phyloP scores from a whole-genome alignment of 92 coral and sea anemone species.

The Umimayanthus kanabou region DNA sequence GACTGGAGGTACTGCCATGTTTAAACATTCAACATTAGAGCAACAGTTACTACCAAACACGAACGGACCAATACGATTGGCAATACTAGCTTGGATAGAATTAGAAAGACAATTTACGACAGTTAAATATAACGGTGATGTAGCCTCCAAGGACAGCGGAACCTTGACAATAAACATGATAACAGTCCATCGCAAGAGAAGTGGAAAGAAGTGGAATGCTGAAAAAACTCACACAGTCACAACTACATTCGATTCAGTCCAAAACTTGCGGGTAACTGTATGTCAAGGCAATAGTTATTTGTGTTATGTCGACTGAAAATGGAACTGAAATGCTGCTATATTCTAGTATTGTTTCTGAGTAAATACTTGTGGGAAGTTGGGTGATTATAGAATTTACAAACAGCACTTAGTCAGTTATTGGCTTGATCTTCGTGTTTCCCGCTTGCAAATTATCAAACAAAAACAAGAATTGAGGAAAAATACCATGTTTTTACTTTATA shows the following conservation, averaged over 20 bases:
- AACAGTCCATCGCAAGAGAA: background rate
- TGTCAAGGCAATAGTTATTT: background rate
- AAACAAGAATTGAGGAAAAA: background rate
- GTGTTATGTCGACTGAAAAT: background rate
- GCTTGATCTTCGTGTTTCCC: constrained; percentile 5
- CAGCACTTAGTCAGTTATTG: background rate
- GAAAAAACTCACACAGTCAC: background rate
- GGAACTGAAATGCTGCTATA: background rate
- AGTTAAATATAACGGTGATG: background rate
- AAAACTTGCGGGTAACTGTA: background rate
- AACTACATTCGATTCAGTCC: background rate
- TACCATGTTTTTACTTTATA: no score
- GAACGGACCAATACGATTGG: background rate
- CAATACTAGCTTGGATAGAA: background rate
- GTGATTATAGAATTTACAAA: background rate
- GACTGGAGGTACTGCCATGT: background rate
- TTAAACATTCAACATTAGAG: background rate
- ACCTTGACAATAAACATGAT: background rate
- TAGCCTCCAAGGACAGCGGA: background rate
- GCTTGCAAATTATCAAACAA: background rate
- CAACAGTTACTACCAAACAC: background rate
- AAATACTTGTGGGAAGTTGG: constrained; percentile 1
- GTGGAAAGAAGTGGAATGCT: background rate
- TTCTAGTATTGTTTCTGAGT: background rate
- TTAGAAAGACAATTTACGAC: background rate